Conservation (phyloP, 2,113 vertebrate genomes). For the Stomatorhinus ivindoensis region DNA sequence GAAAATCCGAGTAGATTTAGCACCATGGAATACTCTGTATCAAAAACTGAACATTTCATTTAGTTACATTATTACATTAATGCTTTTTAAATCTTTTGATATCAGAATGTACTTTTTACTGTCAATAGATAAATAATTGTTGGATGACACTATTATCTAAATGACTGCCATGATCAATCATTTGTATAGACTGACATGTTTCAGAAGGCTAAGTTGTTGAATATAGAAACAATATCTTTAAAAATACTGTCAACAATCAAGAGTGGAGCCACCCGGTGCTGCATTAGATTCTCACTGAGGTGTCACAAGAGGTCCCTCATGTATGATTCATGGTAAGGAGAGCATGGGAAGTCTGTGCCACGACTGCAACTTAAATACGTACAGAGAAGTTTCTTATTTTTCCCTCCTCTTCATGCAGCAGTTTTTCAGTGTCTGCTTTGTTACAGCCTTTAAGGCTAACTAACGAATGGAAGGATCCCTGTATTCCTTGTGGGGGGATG, state of each 20-base stretch:
- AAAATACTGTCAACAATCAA: background rate
- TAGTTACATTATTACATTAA: background rate
- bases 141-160: background rate
- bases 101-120: background rate
- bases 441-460: background rate
- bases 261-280: background rate
- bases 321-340: background rate
- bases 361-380: background rate
- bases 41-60: background rate
- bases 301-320: background rate
- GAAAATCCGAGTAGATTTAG: background rate
- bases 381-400: background rate
- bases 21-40: background rate
- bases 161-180: background rate
- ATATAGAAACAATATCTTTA: background rate
- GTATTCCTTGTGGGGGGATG: background rate
- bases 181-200: background rate
- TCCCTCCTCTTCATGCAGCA: background rate
- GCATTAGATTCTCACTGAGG: background rate
- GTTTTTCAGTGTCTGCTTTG: background rate
- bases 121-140: background rate
- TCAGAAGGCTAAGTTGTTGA: background rate
- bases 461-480: background rate
- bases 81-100: background rate
- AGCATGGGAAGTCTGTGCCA: background rate